Base-by-base conservation (phyloP, 2,888 invertebrate genomes). In the Brenthis ino region DNA sequence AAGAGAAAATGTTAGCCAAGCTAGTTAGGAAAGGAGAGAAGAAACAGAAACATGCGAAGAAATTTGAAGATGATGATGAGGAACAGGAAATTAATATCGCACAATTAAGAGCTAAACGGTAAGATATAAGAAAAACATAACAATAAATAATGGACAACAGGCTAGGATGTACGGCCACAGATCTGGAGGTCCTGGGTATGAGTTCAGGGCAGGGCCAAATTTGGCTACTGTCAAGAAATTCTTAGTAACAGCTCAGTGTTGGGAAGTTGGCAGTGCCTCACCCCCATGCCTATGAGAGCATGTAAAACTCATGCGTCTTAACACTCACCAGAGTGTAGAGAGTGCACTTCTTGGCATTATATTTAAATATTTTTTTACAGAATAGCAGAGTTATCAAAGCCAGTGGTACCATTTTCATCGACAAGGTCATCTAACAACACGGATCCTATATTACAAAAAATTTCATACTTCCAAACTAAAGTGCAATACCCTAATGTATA, bases 401-500 rank as follows among this genome's bases (percentile, higher is more conserved):
- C 94, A 0, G 91, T 89, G 20, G 85, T 91, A 69, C 88, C 91
- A 72, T 93, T 94, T 75, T 87, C 94, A 64, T 79, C 93, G 63
- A 80, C 93, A 57, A 86, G 86, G 72, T 28, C 28, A 28, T 85
- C 84, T 53, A 82, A 87, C 61, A 77, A 89, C 57, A 77, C 81
- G 13, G 89, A 89, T 60, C 86, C 88, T 6, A 74, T 89, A 13
- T 70, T 90, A 50, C 85, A 86, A 67, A 92, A 85, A 73, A 89
- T 92, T 74, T 91, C 93, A 0, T 93, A 91, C 70, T 88, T 88
- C 65, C 91, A 92, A 76, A 88, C 88, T 0, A 89, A 91, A 82
- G 93, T 95, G 73, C 94, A 94, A 24, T 98, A 95, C 87, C 98
- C 98, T 0, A 96, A 96, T 87, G 98, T 99, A 0, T 99, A 96